Evolutionary conservation across 2,797 vertebrate species (phyloP).

Genomic region (Lutjanus argentimaculatus): DNA sequence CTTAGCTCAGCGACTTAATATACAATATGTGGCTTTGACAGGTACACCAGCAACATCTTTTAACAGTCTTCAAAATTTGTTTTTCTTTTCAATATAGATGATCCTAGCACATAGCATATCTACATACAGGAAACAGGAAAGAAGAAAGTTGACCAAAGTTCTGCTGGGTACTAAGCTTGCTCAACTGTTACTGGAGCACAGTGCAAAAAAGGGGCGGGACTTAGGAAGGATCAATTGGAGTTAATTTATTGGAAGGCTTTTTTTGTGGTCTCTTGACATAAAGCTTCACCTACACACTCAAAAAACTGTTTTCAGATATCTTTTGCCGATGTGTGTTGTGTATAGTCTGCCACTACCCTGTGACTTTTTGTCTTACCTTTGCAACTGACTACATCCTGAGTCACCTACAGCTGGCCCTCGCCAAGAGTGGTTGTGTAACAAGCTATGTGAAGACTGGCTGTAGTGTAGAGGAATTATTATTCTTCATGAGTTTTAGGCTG

Average conservation of each 20-base stretch:
- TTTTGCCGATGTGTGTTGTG: slow-evolving; percentile 22
- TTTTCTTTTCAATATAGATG: too few relatives aligned
- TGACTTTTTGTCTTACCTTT: slow-evolving; percentile 23
- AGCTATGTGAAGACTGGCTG: slow-evolving; percentile 16
- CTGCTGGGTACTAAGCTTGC: too few relatives aligned
- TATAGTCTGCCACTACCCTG: slow-evolving; percentile 26
- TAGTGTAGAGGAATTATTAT: background rate
- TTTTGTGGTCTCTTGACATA: slow-evolving; percentile 10
- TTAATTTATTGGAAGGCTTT: background rate
- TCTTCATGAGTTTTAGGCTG: slow-evolving; percentile 13
- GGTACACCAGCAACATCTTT: too few relatives aligned
- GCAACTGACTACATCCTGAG: slow-evolving; percentile 22
- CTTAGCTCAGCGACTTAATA: too few relatives aligned
- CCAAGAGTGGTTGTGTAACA: background rate
- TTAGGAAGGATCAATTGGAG: too few relatives aligned
- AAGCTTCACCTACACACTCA: slow-evolving; percentile 16
- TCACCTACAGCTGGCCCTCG: slow-evolving; percentile 4
- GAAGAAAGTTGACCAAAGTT: too few relatives aligned
- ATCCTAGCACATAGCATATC: too few relatives aligned
- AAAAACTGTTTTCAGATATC: slow-evolving; percentile 14
- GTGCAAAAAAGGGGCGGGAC: too few relatives aligned
- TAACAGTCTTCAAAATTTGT: too few relatives aligned
- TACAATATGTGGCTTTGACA: too few relatives aligned
- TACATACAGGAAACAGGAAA: too few relatives aligned
- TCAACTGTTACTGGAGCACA: too few relatives aligned